Base-by-base conservation (phyloP, 1,140 invertebrate species). In the Ostrea denselamellosa region DNA sequence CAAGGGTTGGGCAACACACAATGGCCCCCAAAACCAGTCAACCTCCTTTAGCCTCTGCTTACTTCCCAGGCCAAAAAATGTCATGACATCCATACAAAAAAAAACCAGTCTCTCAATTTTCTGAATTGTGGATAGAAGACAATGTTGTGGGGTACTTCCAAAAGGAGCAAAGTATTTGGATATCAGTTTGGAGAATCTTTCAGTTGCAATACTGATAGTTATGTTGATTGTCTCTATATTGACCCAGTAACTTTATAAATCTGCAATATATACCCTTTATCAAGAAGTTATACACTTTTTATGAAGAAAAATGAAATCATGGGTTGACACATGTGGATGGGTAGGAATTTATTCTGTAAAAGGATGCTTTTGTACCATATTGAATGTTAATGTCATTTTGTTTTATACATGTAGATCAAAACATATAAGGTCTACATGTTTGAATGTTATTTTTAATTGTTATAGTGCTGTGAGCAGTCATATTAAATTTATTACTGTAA, bases 41-140 rank as follows among this genome's bases (percentile, higher is more conserved):
- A 52, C 92, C 92, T n/a, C 92, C 92, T 44, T 87, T 93, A 52
- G 92, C 92, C 2, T 93, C 93, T 52, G 92, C 93, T 8, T 94
- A 94, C 85, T 94, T 94, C 85, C 93, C 93, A 25, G 91, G 89
- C 22, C 91, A 94, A 88, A 92, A 92, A 87, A 88, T 90, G 68
- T 92, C 92, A 12, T 93, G 91, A 93, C 82, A 87, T 90, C 92
- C 17, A 92, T 90, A 90, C 62, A 65, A 3, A 68, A 65, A 19
- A 28, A 54, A 2, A 25, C n/a, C 58, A 62, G 56, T 17, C 56
- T 3, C 2, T 62, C 7, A 17, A 19, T 62, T 62, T 62, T 19
- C 17, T 7, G 14, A 62, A 19, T 62, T 62, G 56, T 62, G 7
- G 17, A 58, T 10, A 19, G n/a, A 62, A n/a, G 14, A 17, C n/a